A percentile compares a stretch with the other conserved stretches of the same genome.
Evolutionary conservation across 64 coral and sea anemone species (phyloP).

Genomic region (Montipora efflorescens): DNA sequence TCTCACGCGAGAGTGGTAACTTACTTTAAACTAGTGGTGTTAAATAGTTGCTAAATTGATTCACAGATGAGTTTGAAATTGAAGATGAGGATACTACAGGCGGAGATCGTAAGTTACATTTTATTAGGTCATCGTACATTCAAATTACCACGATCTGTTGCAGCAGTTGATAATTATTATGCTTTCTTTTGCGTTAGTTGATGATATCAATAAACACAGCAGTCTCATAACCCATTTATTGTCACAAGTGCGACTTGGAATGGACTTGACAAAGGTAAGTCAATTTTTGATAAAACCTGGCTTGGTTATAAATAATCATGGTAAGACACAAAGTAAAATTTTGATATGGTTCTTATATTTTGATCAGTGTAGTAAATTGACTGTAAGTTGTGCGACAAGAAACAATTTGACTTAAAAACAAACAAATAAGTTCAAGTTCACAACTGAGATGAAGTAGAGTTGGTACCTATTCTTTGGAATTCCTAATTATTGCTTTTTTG

Average conservation of each 20-base stretch:
- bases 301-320: neutral
- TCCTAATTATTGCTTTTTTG: too few species aligned
- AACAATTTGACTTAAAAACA: neutral
- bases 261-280: constrained; percentile 98
- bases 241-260: constrained; percentile 98
- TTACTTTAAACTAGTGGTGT: too few species aligned
- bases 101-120: constrained; percentile 72
- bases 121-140: neutral
- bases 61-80: constrained; percentile 85
- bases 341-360: too few species aligned
- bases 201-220: constrained; percentile 84
- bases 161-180: neutral
- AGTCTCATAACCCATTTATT: constrained; percentile 96
- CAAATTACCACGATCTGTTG: neutral
- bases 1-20: too few species aligned
- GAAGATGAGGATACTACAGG: constrained; percentile 79
- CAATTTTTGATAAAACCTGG: neutral
- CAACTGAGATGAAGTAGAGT: too few species aligned
- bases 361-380: neutral
- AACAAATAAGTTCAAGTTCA: too few species aligned
- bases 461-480: too few species aligned
- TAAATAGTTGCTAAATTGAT: neutral
- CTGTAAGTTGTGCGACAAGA: neutral
- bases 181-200: constrained; percentile 61
- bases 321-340: too few species aligned